Evolutionary conservation across 1,140 invertebrate species (phyloP).

Genomic region (Pteromalus puparum): DNA sequence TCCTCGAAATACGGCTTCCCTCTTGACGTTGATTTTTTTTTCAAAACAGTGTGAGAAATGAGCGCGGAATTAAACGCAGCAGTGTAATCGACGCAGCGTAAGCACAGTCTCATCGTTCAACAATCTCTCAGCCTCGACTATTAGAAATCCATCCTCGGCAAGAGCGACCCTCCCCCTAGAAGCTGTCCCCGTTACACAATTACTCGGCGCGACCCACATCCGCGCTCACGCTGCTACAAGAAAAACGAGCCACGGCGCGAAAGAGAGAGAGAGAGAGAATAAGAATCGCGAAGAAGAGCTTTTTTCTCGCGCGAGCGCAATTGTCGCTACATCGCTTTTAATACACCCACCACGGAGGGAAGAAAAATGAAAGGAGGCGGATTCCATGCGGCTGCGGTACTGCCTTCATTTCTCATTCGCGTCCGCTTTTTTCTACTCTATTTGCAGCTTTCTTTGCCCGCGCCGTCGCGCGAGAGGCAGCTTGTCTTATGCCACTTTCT

Average conservation of each 20-base stretch:
- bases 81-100: too few relatives aligned
- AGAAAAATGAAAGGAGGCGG: slow-evolving; percentile 57
- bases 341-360: slow-evolving; percentile 9
- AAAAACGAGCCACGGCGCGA: not conserved
- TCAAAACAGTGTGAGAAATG: too few relatives aligned
- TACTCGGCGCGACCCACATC: slow-evolving; percentile 9
- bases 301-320: slow-evolving; percentile 3
- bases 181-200: slow-evolving; percentile 4
- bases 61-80: too few relatives aligned
- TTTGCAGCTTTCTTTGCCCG: slow-evolving; percentile 7
- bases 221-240: not conserved
- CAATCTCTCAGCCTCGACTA: not conserved
- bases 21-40: too few relatives aligned
- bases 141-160: slow-evolving; percentile 19
- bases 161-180: not conserved
- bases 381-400: slow-evolving; percentile 41
- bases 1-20: too few relatives aligned
- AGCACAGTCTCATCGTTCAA: too few relatives aligned
- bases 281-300: slow-evolving; percentile 34
- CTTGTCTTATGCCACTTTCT: not conserved
- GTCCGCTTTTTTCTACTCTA: not conserved
- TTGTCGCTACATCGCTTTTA: slow-evolving; percentile 44
- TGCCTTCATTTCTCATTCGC: slow-evolving; percentile 30
- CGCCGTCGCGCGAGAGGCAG: not conserved
- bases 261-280: slow-evolving; percentile 49